Base-by-base conservation (phyloP, 2,888 invertebrate genomes). In the Scotopteryx bipunctaria region DNA sequence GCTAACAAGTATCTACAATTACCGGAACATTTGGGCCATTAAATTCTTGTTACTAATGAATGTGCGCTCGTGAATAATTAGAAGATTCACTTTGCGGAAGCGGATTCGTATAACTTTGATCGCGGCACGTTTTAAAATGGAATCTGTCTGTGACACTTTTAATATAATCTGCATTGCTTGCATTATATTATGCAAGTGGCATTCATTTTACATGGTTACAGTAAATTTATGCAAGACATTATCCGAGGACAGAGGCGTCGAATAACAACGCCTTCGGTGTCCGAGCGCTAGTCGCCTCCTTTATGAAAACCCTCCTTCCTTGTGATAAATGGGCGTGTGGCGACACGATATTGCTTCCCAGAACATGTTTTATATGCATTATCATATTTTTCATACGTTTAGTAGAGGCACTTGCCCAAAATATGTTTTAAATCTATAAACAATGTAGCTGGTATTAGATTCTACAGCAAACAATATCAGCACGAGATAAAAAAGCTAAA, bases 221-320 rank as follows among this genome's bases (percentile, higher is more conserved):
- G 78, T 78, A 78, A 89, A 88, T 88, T 86, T 86, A 89, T 89
- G 86, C 86, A 84, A 88, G 87, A 85, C 84, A 85, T 89, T 87
- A 88, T 84, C 82, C 80, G 76, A 83, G 83, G 83, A 83, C 81
- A 81, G 77, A 76, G 76, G 76, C 78, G 82, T 82, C 78, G 86
- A 84, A 86, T 86, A 87, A 88, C 84, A 85, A 81, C 87, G 86
- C 85, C 85, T 84, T 81, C 81, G 77, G 83, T 82, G 88, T 86
- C 88, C 86, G 72, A 85, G 74, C 73, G 70, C 65, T 64, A 71
- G 73, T 71, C 72, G 77, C 72, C 77, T 79, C 83, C 80, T 81
- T 81, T 88, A 87, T 86, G 86, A 86, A 85, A 83, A 77, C 79
- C 77, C 78, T 74, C 77, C 65, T 69, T 74, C 76, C 65, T 68